Percentiles rank a stretch among this genome's conserved stretches.
Conservation (phyloP, 2,888 invertebrate species). For the Drosophila nr. perissopoda region DNA sequence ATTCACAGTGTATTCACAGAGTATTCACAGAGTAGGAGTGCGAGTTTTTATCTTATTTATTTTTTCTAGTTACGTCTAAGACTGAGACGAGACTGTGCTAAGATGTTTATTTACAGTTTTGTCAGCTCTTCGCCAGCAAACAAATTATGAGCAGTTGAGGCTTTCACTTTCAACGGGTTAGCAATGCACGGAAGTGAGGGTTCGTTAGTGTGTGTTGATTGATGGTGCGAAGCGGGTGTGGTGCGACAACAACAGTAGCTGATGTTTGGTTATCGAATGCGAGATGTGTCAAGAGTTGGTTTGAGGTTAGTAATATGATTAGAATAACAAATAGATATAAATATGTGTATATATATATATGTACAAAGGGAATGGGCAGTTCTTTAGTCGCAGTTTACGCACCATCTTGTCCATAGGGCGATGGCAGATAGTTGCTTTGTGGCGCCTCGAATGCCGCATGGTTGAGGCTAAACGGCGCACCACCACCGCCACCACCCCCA, state of each 20-base stretch:
- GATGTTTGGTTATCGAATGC: constrained; percentile 6
- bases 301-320: constrained; percentile 25
- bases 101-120: constrained; percentile 61
- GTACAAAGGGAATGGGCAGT: neutral
- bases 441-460: constrained; percentile 84
- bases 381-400: constrained; percentile 62
- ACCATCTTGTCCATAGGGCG: constrained; percentile 83
- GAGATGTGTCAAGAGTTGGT: constrained; percentile 13
- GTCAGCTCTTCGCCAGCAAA: constrained; percentile 21
- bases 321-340: neutral
- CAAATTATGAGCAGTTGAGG: constrained; percentile 52
- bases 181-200: constrained; percentile 54
- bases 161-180: constrained; percentile 73
- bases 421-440: constrained; percentile 82
- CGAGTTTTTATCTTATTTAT: neutral
- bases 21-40: neutral
- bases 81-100: constrained; percentile 22
- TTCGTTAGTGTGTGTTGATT: constrained; percentile 23
- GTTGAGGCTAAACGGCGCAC: constrained; percentile 80
- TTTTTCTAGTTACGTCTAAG: constrained; percentile 1
- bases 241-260: constrained; percentile 1
- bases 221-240: neutral
- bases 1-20: neutral
- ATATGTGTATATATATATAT: neutral
- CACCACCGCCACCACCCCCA: constrained; percentile 72